Base-by-base conservation (phyloP, 2,888 invertebrate species). In the Temnothorax unifasciatus region DNA sequence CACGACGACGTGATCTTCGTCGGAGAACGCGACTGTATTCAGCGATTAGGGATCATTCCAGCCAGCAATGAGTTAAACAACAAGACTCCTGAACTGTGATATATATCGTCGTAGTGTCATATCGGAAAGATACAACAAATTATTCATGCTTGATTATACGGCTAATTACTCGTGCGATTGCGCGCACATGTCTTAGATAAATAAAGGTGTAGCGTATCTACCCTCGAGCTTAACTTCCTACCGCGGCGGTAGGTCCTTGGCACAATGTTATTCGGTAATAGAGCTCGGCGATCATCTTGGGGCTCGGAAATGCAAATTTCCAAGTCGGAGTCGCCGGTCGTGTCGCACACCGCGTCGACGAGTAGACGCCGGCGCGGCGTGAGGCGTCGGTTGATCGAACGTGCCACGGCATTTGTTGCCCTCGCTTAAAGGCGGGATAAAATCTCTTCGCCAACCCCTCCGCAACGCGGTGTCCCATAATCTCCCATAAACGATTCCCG, bases 321-420 rank as follows among this genome's bases (percentile, higher is more conserved):
- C 41, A 18, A 25, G 64, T 15, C 77, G 69, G 47, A 74, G 59
- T 69, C 21, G 79, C 74, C 68, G 57, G 75, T 77, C 66, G 74
- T 73, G 81, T 69, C 82, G 79, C 34, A 34, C 76, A 50, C 54
- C 68, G 77, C 8, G 41, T 47, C 38, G 74, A 13, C 44, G 82
- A 15, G 52, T 21, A 13, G 74, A 63, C 59, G 59, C 41, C 66
- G 59, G 64, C 15, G 34, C 57, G 69, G n/a, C 63, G 69, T 64
- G 68, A 79, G 66, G 71, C 52, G 85, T 86, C 84, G 88, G 93
- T 94, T 93, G 92, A 93, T 90, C 87, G 94, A 93, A 94, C 94
- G 94, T 94, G 94, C 93, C 92, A 83, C 87, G 90, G 94, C 93
- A 94, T 94, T 93, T 92, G 90, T 91, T 92, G 90, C 87, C 88